These are phyloP conservation scores for Myxocyprinus asiaticus DNA, from an alignment of 2,113 vertebrate genomes.

Conservation along the genomic window DNA sequence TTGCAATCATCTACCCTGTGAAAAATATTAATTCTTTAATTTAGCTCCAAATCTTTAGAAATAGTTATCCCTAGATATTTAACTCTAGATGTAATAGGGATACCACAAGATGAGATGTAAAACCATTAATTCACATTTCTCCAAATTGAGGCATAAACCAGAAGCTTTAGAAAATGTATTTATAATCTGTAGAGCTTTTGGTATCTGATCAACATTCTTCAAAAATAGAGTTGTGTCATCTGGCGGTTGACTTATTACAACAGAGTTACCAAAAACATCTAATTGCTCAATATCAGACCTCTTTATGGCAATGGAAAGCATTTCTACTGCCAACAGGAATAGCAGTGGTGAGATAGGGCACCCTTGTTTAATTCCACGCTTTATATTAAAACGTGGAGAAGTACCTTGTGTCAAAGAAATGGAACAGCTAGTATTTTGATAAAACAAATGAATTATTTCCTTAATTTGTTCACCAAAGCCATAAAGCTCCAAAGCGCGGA, in stretches of 20 bases:
- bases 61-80: not conserved
- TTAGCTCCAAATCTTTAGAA: not conserved
- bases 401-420: slow-evolving; percentile 5
- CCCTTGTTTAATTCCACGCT: not conserved
- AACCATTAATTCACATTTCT: slow-evolving; percentile 21
- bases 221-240: not conserved
- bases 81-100: not conserved
- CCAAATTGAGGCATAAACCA: not conserved
- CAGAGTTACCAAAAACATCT: not conserved
- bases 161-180: not conserved
- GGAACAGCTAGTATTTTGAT: slow-evolving; percentile 11
- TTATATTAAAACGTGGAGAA: not conserved
- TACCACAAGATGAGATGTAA: not conserved
- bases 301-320: slow-evolving; percentile 18
- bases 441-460: slow-evolving; percentile 6
- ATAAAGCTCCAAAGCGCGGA: slow-evolving; percentile 22
- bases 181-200: not conserved
- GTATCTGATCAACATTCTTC: not conserved
- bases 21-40: not conserved
- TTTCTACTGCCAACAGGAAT: slow-evolving; percentile 2
- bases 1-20: not conserved
- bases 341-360: not conserved
- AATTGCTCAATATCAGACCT: not conserved
- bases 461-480: slow-evolving; percentile 18
- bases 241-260: not conserved